Evolutionary conservation across 2,888 invertebrate genomes (phyloP).

Genomic region (Sinelater perroti): DNA sequence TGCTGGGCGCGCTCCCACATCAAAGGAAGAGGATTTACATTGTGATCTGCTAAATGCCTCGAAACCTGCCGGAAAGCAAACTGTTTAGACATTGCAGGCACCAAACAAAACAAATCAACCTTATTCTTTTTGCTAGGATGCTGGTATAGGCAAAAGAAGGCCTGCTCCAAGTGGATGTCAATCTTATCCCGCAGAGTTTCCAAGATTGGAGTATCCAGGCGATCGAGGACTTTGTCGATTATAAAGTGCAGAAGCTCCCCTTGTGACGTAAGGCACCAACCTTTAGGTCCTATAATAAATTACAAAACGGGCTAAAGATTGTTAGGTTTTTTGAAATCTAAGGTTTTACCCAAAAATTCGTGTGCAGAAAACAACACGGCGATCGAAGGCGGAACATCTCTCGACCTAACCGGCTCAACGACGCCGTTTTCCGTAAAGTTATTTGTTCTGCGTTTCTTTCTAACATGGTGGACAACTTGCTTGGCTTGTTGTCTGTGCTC

Average conservation of each 20-base stretch:
- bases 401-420: conserved; percentile 62
- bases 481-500: conserved; percentile 73
- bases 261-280: conserved; percentile 81
- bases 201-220: conserved; percentile 72
- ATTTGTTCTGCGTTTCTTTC: conserved; percentile 49
- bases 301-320: background rate
- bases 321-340: too few species aligned
- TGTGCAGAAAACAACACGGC: conserved; percentile 83
- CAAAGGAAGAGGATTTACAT: conserved; percentile 72
- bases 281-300: conserved; percentile 62
- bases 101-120: conserved; percentile 53
- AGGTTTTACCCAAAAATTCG: conserved; percentile 76
- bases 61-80: too few species aligned
- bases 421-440: conserved; percentile 51
- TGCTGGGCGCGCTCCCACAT: conserved; percentile 80
- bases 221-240: conserved; percentile 76
- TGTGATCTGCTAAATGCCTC: conserved; percentile 78
- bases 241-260: conserved; percentile 82
- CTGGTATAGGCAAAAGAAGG: conserved; percentile 84
- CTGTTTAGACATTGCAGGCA: too few species aligned
- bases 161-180: conserved; percentile 84
- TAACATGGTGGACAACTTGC: conserved; percentile 54
- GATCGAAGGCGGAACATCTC: conserved; percentile 76
- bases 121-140: conserved; percentile 79
- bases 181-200: conserved; percentile 73